Conservation (phyloP, 1,140 invertebrate species). For the Vollenhovia emeryi region DNA sequence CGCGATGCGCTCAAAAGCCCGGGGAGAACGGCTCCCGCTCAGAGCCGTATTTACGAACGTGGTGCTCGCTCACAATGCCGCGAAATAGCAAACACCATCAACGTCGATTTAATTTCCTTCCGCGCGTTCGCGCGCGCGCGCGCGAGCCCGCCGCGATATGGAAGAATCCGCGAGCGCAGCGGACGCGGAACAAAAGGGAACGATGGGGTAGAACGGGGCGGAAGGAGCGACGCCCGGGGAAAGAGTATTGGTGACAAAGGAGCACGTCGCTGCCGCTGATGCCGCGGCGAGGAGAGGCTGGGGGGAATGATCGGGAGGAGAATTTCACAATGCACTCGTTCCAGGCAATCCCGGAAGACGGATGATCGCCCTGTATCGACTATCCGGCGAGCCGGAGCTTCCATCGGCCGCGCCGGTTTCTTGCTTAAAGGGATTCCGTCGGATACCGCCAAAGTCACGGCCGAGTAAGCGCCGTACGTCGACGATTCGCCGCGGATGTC, state of each 20-base stretch:
- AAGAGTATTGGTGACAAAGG: slow-evolving; percentile 54
- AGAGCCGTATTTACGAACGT: slow-evolving; percentile 29
- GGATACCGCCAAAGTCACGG: slow-evolving; percentile 10
- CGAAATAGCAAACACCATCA: slow-evolving; percentile 58
- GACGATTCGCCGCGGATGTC: background rate
- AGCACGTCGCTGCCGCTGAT: slow-evolving; percentile 21
- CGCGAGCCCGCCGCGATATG: slow-evolving; percentile 33
- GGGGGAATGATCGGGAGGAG: slow-evolving; percentile 56
- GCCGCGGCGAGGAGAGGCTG: background rate
- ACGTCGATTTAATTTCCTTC: slow-evolving; percentile 47
- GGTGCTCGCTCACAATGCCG: slow-evolving; percentile 38
- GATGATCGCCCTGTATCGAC: slow-evolving; percentile 65
- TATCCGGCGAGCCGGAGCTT: slow-evolving; percentile 10
- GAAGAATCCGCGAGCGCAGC: slow-evolving; percentile 44
- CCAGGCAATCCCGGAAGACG: slow-evolving; percentile 59
- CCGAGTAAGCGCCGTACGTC: background rate
- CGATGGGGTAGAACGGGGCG: background rate
- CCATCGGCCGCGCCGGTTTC: slow-evolving; percentile 32
- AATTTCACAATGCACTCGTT: slow-evolving; percentile 66
- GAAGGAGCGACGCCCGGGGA: background rate
- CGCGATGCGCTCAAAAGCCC: background rate
- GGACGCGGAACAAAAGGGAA: slow-evolving; percentile 48
- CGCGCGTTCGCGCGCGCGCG: slow-evolving; percentile 18
- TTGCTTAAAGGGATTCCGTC: background rate
- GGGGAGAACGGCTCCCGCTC: background rate